Base-by-base conservation (phyloP, 2,113 vertebrate genomes). In the Odobenus rosmarus region DNA sequence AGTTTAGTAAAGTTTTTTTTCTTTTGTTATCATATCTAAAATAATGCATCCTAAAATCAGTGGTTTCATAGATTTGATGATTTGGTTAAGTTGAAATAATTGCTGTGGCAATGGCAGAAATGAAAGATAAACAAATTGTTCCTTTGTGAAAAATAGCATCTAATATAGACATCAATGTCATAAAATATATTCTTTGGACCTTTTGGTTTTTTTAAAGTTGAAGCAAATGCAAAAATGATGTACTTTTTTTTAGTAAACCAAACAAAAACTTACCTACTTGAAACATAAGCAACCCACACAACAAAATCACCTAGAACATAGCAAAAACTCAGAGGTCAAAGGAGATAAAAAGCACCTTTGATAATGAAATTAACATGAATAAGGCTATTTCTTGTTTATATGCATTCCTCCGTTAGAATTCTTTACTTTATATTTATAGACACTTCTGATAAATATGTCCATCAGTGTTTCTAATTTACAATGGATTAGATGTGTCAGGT, bases 81-180 rank as follows among this genome's bases (percentile, higher is more conserved):
- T 72, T 88, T 85, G 69, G 23, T 87, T 71, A 86, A 53, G n/a
- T 64, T 67, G 26, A 81, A 95, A 69, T 95, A 42, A 71, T 81
- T 26, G 2, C 23, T 55, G 1, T 55, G 21, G 7, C 62, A 76
- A 69, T 88, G 55, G 39, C 14, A 82, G 13, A 93, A 77, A 55
- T 57, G 2, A 69, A 81, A 61, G 74, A 72, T 88, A 90, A 77
- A 61, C 31, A 74, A 13, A 82, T n/a, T 64, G 4, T 90, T 83
- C 80, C 7, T 71, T 89, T 39, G 15, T 36, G 31, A 51, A 93
- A 39, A 5, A 61, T 51, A 88, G 5, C 31, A 74, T 74, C 89
- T 88, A 64, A 69, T 42, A 28, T 10, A 83, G 18, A 69, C 3
- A 61, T 67, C 46, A 71, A 12, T 33, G 4, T 33, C n/a, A n/a